Base-by-base conservation (phyloP, 1,140 invertebrate species). In the Pomacea maculata region DNA sequence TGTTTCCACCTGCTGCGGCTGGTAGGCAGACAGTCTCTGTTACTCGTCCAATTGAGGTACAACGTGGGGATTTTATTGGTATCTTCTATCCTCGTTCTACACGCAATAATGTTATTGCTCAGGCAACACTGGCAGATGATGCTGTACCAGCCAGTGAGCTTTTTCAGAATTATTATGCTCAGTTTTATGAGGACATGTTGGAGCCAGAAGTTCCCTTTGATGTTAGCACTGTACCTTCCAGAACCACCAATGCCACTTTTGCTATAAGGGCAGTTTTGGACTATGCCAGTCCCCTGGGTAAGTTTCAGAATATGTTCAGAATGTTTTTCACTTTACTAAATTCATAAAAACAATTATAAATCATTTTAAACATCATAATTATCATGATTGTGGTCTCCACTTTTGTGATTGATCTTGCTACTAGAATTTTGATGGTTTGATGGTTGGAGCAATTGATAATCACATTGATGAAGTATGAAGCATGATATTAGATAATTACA, bases 41-140 rank as follows among this genome's bases (percentile, higher is more conserved):
- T 5, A 57, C 80, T 12, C 45, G 15, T 12, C 88, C 86, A 54
- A 84, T 88, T 29, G 3, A 61, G 9, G 89, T 89, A 0, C 82
- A 86, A 34, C 81, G 83, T 21, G 88, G 88, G n/a, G 89, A 90
- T 79, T 86, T 88, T 74, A 86, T 90, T 68, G 89, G 89, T 29
- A 82, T 90, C 11, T 89, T 88, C 79, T 90, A 90, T 74, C 83
- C 86, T 5, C 65, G 83, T 45, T 67, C 11, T 14, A 82, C 85
- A 4, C 77, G 81, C 55, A 81, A 81, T 61, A 89, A 88, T 52
- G 85, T 88, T 10, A 84, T 90, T 72, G 86, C 85, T 21, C 85
- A 86, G 74, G 83, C 88, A 0, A 87, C 78, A 10, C n/a, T 79
- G 14, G 83, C 63, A 4, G 87, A 88, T 78, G 81, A 77, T 57